Evolutionary conservation across 2,113 vertebrate species (phyloP).

Genomic region (Epinephelus lanceolatus): DNA sequence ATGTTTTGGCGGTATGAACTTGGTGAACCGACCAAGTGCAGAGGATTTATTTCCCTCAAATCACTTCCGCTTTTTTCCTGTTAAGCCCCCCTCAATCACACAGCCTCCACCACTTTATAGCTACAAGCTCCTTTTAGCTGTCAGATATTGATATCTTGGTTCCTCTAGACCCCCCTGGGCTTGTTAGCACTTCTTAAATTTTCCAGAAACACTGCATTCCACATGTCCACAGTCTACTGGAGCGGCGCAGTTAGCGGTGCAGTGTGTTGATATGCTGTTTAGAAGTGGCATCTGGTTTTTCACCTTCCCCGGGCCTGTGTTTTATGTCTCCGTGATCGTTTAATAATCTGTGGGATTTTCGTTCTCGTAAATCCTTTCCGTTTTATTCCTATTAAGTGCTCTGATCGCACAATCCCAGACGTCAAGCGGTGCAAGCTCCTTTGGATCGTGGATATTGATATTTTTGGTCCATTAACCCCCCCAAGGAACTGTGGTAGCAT

Average conservation of each 20-base stretch:
- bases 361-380: constrained; percentile 59
- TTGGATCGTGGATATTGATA: constrained; percentile 52
- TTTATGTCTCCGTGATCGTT: constrained; percentile 53
- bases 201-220: constrained; percentile 46
- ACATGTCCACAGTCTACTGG: constrained; percentile 31
- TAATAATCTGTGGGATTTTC: constrained; percentile 61
- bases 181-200: constrained; percentile 57
- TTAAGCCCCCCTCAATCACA: constrained; percentile 59
- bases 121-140: constrained; percentile 52
- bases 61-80: constrained; percentile 69
- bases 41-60: constrained; percentile 73
- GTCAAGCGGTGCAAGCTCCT: constrained; percentile 52
- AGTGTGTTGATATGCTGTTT: constrained; percentile 45
- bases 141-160: constrained; percentile 59
- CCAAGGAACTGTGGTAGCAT: background rate
- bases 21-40: constrained; percentile 67
- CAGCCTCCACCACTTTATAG: constrained; percentile 55
- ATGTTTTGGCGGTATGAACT: constrained; percentile 74
- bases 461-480: constrained; percentile 40
- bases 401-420: constrained; percentile 48
- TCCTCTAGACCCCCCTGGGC: constrained; percentile 8
- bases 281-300: constrained; percentile 51
- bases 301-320: constrained; percentile 40
- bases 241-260: constrained; percentile 1
- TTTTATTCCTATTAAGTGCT: constrained; percentile 56